phyloP scores from a whole-genome alignment of 2,797 vertebrate species.

The Eulemur coronatus region DNA sequence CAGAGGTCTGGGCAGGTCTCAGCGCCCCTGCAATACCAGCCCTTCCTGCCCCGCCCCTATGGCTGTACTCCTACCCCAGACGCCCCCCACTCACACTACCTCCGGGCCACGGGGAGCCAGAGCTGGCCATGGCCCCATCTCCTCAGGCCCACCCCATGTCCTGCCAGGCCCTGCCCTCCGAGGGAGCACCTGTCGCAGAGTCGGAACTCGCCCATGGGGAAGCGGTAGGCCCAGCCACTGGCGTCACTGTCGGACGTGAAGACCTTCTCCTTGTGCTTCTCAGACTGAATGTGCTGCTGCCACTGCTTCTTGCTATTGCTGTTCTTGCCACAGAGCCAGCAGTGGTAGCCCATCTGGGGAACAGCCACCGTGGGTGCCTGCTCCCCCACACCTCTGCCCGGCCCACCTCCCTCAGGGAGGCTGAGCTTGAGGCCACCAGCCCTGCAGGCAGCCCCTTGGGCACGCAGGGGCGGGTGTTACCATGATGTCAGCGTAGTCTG shows the following conservation, averaged over 20 bases:
- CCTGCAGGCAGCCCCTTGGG: background rate
- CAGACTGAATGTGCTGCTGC: conserved; percentile 95
- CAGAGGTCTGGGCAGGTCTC: background rate
- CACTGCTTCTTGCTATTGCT: conserved; percentile 99
- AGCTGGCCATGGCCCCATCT: background rate
- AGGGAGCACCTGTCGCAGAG: conserved; percentile 91
- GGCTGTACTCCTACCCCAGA: background rate
- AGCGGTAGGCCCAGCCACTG: conserved; percentile 92
- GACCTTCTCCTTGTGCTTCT: conserved; percentile 97
- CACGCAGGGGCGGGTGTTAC: conserved; percentile 77
- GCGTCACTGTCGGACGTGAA: conserved; percentile 93
- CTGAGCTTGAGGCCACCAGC: background rate
- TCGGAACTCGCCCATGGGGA: conserved; percentile 91
- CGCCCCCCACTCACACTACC: fast-evolving
- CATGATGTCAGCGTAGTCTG: conserved; percentile 93
- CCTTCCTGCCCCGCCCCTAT: fast-evolving
- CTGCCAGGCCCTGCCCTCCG: background rate
- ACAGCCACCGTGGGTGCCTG: conserved; percentile 55
- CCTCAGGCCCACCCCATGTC: background rate
- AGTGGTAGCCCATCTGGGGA: conserved; percentile 92
- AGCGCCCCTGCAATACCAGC: background rate
- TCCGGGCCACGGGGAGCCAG: background rate
- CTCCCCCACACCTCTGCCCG: background rate
- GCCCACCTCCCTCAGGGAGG: background rate
- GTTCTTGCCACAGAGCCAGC: conserved; percentile 95